Evolutionary conservation across 2,888 invertebrate species (phyloP).

Genomic region (Epirrita christyi): DNA sequence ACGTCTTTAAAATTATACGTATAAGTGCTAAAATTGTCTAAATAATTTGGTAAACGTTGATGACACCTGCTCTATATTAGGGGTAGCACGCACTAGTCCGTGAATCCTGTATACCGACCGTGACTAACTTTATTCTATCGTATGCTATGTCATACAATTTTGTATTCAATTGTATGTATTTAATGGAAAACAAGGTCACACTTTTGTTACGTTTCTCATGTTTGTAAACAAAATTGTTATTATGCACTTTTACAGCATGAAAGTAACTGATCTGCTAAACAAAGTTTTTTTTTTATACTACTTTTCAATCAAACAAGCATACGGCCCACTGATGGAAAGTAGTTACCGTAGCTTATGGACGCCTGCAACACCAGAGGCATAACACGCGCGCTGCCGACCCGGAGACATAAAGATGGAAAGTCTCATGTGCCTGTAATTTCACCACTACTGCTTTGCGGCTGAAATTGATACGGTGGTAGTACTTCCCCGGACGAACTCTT

Average conservation of each 20-base stretch:
- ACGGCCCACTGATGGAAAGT: too few relatives aligned
- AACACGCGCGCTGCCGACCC: too few relatives aligned
- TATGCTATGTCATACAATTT: constrained; percentile 3
- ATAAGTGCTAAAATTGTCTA: constrained; percentile 21
- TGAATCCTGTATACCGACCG: constrained; percentile 41
- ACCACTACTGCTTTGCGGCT: too few relatives aligned
- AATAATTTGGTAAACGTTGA: constrained; percentile 21
- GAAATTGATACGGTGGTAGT: too few relatives aligned
- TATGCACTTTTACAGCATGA: neutral
- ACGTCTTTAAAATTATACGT: neutral
- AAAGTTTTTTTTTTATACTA: too few relatives aligned
- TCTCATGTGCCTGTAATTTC: too few relatives aligned
- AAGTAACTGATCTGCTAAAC: too few relatives aligned
- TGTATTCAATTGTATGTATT: constrained; percentile 5
- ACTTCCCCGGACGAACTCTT: too few relatives aligned
- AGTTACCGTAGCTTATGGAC: too few relatives aligned
- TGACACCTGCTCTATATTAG: constrained; percentile 34
- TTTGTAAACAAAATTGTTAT: neutral
- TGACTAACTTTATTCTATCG: constrained; percentile 25
- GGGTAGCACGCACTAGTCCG: constrained; percentile 42
- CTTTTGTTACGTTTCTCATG: constrained; percentile 3
- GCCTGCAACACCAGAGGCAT: too few relatives aligned
- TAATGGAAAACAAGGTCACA: constrained; percentile 11
- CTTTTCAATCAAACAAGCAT: too few relatives aligned
- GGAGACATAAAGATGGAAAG: too few relatives aligned